These are phyloP conservation scores for Notospermus geniculatus DNA, from an alignment of 1,140 invertebrate genomes.

Conservation along the genomic window DNA sequence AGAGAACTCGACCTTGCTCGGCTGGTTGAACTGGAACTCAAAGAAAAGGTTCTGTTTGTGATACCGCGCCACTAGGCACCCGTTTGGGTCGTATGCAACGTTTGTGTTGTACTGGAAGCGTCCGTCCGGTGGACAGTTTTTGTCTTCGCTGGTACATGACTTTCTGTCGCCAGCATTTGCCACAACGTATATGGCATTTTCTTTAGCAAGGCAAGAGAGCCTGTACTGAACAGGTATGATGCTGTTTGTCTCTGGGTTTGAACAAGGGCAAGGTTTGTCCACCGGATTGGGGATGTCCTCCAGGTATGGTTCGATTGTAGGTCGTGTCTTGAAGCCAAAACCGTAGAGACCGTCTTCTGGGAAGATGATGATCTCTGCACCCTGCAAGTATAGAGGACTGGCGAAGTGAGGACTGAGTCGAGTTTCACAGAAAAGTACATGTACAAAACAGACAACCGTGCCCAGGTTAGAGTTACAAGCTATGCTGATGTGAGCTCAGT, in stretches of 20 bases:
- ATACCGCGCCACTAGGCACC: constrained; percentile 66
- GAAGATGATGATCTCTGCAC: constrained; percentile 77
- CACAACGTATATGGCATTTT: constrained; percentile 64
- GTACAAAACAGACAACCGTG: too few species aligned
- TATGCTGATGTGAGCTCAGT: too few species aligned
- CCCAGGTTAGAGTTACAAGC: too few species aligned
- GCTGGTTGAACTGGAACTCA: constrained; percentile 63
- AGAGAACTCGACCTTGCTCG: constrained; percentile 27
- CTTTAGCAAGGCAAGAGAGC: constrained; percentile 61
- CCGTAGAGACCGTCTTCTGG: constrained; percentile 69
- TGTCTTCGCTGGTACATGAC: constrained; percentile 58
- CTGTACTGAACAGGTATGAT: constrained; percentile 27
- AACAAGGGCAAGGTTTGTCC: constrained; percentile 27
- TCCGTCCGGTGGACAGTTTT: constrained; percentile 58
- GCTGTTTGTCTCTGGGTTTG: constrained; percentile 7
- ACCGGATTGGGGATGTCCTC: constrained; percentile 38
- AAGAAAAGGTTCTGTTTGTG: constrained; percentile 66
- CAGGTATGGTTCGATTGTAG: constrained; percentile 26
- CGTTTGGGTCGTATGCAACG: constrained; percentile 69
- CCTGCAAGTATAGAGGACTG: constrained; percentile 54
- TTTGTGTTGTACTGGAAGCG: constrained; percentile 70
- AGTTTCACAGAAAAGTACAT: neutral
- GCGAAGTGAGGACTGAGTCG: neutral
- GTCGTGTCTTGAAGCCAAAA: constrained; percentile 21
- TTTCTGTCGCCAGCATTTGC: constrained; percentile 70